Evolutionary conservation across 2,797 vertebrate species (phyloP).

Genomic region (Balearica regulorum): DNA sequence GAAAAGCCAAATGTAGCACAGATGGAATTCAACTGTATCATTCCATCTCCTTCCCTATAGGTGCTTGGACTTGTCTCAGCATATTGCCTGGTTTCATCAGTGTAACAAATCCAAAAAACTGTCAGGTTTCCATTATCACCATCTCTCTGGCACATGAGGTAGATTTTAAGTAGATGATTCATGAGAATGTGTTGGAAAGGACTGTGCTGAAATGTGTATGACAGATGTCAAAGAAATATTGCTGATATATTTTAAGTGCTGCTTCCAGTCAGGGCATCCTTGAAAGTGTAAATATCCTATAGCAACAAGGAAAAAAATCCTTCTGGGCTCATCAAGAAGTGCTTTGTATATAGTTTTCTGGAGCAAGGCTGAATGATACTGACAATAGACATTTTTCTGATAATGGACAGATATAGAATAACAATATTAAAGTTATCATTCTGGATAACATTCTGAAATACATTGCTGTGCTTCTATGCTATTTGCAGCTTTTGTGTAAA

Average conservation of each 20-base stretch:
- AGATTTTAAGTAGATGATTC: constrained; percentile 40
- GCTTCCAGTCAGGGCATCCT: neutral
- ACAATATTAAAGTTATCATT: neutral
- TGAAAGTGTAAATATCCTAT: constrained; percentile 31
- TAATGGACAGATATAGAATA: neutral
- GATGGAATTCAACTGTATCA: neutral
- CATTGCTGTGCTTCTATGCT: neutral
- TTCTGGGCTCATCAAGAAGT: neutral
- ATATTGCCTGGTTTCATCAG: neutral
- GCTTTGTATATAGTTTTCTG: neutral
- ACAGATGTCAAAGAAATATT: constrained; percentile 56
- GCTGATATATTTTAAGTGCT: constrained; percentile 39
- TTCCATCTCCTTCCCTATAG: neutral
- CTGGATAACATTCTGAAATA: neutral
- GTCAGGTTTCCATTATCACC: constrained; percentile 50
- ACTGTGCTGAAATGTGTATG: constrained; percentile 39
- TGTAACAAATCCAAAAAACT: constrained; percentile 52
- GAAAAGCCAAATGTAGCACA: neutral
- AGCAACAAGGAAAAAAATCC: neutral
- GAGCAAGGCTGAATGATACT: neutral
- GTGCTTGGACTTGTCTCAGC: neutral
- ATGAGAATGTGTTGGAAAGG: constrained; percentile 17
- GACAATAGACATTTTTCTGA: neutral
- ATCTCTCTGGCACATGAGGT: constrained; percentile 5
- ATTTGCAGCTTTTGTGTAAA: neutral